Conservation (phyloP, 2,113 vertebrate species). For the Atlantisia rogersi region DNA sequence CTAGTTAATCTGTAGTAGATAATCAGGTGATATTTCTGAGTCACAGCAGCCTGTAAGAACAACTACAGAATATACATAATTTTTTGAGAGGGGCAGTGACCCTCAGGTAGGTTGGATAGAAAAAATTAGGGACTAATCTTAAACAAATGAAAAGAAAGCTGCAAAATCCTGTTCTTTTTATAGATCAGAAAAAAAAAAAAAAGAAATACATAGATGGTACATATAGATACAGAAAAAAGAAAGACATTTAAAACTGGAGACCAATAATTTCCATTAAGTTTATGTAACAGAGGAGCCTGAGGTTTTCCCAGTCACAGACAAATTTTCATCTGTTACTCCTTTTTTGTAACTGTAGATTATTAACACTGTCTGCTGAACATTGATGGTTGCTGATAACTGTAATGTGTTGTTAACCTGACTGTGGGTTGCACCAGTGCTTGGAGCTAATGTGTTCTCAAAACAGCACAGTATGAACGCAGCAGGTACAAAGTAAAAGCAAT, state of each 20-base stretch:
- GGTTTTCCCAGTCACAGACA: neutral
- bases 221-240: neutral
- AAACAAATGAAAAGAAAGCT: neutral
- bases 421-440: conserved; percentile 40
- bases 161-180: neutral
- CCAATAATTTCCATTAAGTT: neutral
- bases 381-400: conserved; percentile 30
- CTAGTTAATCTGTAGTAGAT: neutral
- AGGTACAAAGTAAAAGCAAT: conserved; percentile 75
- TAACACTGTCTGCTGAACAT: conserved; percentile 56
- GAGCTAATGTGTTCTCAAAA: conserved; percentile 69
- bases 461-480: conserved; percentile 63
- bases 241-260: neutral
- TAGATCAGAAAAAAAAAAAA: neutral
- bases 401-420: conserved; percentile 66
- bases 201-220: neutral
- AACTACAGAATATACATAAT: neutral
- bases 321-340: conserved; percentile 1
- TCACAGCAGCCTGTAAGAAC: neutral
- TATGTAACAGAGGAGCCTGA: neutral
- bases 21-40: neutral
- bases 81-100: neutral
- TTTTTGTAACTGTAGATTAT: conserved; percentile 40
- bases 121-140: neutral
- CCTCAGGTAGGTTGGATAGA: neutral